Conservation (phyloP, 2,888 invertebrate species). For the Melieria crassipennis region DNA sequence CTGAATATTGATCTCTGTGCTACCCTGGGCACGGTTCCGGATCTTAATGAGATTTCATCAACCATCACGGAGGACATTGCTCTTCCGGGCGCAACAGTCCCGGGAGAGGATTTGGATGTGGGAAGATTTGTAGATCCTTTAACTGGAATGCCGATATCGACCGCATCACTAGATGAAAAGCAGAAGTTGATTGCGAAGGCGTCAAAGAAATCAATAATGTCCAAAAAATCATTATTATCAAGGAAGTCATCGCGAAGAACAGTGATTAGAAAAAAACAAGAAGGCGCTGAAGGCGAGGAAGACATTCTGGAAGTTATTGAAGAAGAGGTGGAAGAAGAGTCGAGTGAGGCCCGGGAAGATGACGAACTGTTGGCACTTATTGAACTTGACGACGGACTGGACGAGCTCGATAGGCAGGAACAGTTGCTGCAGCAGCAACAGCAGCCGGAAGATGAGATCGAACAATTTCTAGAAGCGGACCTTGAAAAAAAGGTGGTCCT, state of each 20-base stretch:
- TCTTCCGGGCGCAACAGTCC: neutral
- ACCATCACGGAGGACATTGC: constrained; percentile 3
- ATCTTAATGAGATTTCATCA: constrained; percentile 35
- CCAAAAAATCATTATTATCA: neutral
- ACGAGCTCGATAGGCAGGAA: constrained; percentile 1
- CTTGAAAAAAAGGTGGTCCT: neutral
- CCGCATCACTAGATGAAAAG: constrained; percentile 1
- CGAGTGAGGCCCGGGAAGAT: constrained; percentile 11
- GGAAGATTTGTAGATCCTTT: constrained; percentile 40
- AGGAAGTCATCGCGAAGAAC: neutral
- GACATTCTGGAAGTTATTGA: constrained; percentile 7
- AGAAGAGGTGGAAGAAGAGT: neutral
- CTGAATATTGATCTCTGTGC: constrained; percentile 20
- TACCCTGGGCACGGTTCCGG: constrained; percentile 19
- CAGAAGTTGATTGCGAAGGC: neutral
- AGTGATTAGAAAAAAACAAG: neutral
- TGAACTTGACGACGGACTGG: neutral
- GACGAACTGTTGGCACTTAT: constrained; percentile 30
- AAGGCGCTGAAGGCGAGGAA: constrained; percentile 11
- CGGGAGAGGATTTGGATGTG: neutral
- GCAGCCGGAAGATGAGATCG: neutral
- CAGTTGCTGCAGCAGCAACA: neutral
- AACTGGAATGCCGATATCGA: constrained; percentile 16
- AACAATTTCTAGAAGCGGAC: constrained; percentile 8
- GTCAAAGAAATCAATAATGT: neutral